A percentile compares a stretch with the other conserved stretches of the same genome.
Conservation (phyloP, 1,140 invertebrate species). For the Aphelinus certus region DNA sequence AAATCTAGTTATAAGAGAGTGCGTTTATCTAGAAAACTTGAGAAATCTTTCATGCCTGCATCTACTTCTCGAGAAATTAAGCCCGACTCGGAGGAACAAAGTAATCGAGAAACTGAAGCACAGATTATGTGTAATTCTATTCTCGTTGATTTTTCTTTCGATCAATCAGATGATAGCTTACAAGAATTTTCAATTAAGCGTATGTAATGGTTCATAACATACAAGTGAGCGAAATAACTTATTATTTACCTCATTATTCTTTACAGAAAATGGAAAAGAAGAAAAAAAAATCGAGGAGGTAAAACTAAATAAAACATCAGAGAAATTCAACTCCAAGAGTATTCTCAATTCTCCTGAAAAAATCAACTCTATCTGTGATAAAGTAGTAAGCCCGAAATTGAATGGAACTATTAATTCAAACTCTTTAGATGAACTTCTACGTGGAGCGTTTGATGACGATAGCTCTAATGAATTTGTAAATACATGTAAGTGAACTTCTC, state of each 20-base stretch:
- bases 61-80: neutral
- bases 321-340: too few species aligned
- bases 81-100: neutral
- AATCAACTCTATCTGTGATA: too few species aligned
- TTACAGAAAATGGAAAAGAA: too few species aligned
- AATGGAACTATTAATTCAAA: too few species aligned
- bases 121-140: conserved; percentile 30
- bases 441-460: too few species aligned
- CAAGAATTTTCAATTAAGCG: conserved; percentile 7
- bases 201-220: neutral
- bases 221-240: too few species aligned
- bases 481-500: neutral
- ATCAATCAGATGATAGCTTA: conserved; percentile 13
- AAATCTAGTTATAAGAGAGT: conserved; percentile 21
- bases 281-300: too few species aligned
- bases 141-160: conserved; percentile 33
- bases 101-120: neutral
- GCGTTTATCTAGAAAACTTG: conserved; percentile 17
- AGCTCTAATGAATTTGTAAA: conserved; percentile 14
- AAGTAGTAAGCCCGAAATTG: too few species aligned
- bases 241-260: too few species aligned
- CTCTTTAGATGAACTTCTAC: too few species aligned
- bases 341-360: too few species aligned
- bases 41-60: neutral
- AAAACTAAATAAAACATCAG: too few species aligned